Evolutionary conservation across 2,888 invertebrate species (phyloP).

Genomic region (Chironomus tentans): DNA sequence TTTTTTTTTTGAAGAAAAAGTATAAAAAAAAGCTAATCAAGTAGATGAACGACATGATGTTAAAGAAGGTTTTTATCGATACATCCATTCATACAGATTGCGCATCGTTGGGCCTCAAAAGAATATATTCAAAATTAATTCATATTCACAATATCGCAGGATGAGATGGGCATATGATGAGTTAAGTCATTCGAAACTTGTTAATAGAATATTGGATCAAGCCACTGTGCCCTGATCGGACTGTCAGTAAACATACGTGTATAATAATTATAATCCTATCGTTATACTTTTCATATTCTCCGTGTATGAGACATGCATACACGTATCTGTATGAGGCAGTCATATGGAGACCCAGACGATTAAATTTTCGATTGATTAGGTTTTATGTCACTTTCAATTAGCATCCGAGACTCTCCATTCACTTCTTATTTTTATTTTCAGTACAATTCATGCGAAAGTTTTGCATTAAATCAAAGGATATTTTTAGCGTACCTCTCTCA

Average conservation of each 20-base stretch:
- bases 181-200: no score
- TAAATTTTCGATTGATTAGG: conserved; percentile 17
- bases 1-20: no score
- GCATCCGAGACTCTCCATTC: neutral
- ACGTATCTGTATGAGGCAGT: neutral
- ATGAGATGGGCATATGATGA: no score
- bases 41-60: neutral
- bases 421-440: neutral
- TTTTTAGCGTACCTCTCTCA: neutral
- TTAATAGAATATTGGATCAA: no score
- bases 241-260: no score
- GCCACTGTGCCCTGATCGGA: no score
- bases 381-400: conserved; percentile 19
- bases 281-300: neutral
- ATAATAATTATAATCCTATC: neutral
- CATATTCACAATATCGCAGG: no score
- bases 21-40: neutral
- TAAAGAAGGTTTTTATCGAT: neutral
- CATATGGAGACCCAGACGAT: conserved; percentile 12
- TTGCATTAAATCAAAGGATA: neutral
- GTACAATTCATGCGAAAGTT: neutral
- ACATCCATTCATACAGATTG: neutral
- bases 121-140: neutral
- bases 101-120: neutral
- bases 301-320: neutral